phyloP scores from a whole-genome alignment of 2,797 vertebrate genomes.

The Telmatherina bonti region DNA sequence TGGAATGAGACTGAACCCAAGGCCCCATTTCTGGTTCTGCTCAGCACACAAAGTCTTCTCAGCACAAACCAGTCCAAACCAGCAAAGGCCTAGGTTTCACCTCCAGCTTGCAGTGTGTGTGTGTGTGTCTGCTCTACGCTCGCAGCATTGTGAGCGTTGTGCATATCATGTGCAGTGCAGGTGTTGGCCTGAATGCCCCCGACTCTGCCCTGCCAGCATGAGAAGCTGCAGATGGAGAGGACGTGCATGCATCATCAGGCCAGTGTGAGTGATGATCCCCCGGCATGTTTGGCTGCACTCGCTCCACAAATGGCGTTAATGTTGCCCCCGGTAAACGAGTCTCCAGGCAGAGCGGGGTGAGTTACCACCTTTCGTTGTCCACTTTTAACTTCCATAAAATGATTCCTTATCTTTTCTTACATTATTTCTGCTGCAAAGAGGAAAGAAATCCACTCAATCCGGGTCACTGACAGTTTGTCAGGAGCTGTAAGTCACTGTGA shows the following conservation, averaged over 20 bases:
- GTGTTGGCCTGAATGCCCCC: constrained; percentile 75
- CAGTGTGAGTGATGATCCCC: constrained; percentile 68
- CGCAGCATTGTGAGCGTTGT: constrained; percentile 20
- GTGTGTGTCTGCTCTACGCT: constrained; percentile 34
- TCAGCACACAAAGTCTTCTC: constrained; percentile 4
- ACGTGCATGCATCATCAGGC: constrained; percentile 28
- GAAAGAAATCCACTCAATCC: background rate
- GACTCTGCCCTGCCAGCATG: constrained; percentile 61
- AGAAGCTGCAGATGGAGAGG: constrained; percentile 73
- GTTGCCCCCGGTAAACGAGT: constrained; percentile 20
- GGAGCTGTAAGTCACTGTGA: background rate
- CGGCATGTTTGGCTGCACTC: constrained; percentile 51
- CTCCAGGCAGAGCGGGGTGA: constrained; percentile 8
- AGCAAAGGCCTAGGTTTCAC: constrained; percentile 25
- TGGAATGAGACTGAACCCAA: constrained; percentile 66
- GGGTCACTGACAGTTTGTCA: background rate
- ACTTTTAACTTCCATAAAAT: constrained; percentile 26
- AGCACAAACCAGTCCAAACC: constrained; percentile 12
- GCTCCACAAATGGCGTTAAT: constrained; percentile 35
- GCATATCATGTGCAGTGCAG: constrained; percentile 45
- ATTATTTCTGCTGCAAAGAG: background rate
- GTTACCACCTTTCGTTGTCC: constrained; percentile 14
- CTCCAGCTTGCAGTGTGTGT: constrained; percentile 40
- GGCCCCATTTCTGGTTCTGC: constrained; percentile 60
- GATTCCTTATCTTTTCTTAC: background rate